These are phyloP conservation scores for Torymus texanus DNA, from an alignment of 2,888 invertebrate genomes.

Conservation along the genomic window DNA sequence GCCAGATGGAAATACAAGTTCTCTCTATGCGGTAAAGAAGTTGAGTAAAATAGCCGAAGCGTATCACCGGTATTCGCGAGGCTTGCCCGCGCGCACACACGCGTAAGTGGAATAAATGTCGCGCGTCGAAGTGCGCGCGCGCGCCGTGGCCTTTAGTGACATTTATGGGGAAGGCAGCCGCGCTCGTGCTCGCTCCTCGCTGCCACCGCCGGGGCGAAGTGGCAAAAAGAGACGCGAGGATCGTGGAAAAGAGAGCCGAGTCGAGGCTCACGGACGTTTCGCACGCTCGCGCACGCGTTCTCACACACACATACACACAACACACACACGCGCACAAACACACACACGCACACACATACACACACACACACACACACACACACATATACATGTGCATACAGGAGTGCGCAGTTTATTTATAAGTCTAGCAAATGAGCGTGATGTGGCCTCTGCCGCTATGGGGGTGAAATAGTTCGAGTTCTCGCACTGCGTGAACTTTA, in stretches of 20 bases:
- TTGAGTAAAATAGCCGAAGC: constrained; percentile 39
- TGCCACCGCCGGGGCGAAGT: constrained; percentile 32
- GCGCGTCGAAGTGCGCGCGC: constrained; percentile 53
- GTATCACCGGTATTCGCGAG: constrained; percentile 36
- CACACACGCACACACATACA: constrained; percentile 15
- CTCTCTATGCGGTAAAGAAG: constrained; percentile 26
- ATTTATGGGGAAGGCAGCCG: constrained; percentile 53
- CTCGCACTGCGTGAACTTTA: not conserved
- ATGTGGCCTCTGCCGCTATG: not conserved
- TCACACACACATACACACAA: not conserved
- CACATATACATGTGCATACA: not conserved
- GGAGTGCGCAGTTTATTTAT: constrained; percentile 40
- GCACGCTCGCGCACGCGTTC: constrained; percentile 16
- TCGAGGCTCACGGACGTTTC: constrained; percentile 29
- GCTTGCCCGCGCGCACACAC: constrained; percentile 8
- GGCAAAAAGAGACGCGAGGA: constrained; percentile 46
- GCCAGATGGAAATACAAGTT: constrained; percentile 36
- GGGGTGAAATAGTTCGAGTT: not conserved
- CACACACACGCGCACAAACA: not conserved
- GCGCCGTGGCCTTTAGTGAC: constrained; percentile 51
- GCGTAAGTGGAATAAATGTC: constrained; percentile 52
- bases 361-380: not conserved
- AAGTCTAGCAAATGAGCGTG: constrained; percentile 36
- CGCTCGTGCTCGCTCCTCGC: constrained; percentile 19
- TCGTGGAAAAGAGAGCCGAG: constrained; percentile 35